Conservation (phyloP, 2,797 vertebrate genomes). For the Geotrypetes seraphini region DNA sequence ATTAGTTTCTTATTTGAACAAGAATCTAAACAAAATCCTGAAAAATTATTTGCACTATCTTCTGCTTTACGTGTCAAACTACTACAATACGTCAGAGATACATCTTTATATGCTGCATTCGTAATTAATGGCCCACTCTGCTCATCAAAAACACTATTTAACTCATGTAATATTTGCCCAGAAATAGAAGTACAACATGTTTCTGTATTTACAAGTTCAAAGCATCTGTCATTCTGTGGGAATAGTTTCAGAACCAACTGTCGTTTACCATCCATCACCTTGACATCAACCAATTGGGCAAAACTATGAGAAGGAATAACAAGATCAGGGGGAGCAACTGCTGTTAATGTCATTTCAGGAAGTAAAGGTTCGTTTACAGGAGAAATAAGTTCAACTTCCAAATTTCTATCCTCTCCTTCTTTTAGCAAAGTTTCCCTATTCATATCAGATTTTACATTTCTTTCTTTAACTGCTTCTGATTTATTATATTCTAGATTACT, state of each 20-base stretch:
- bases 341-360: conserved; percentile 76
- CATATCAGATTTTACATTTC: background rate
- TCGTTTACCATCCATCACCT: conserved; percentile 78
- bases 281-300: conserved; percentile 83
- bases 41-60: conserved; percentile 29
- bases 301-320: conserved; percentile 82
- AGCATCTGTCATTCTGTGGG: too few relatives aligned
- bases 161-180: too few relatives aligned
- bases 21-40: conserved; percentile 20
- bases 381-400: conserved; percentile 66
- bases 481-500: conserved; percentile 14
- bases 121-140: too few relatives aligned
- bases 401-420: conserved; percentile 40
- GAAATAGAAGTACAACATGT: too few relatives aligned
- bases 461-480: conserved; percentile 26
- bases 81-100: too few relatives aligned
- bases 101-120: background rate
- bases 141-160: too few relatives aligned
- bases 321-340: conserved; percentile 78
- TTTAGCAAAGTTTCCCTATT: conserved; percentile 10
- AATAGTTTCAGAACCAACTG: conserved; percentile 78
- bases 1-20: conserved; percentile 8
- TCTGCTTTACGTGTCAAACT: too few relatives aligned
- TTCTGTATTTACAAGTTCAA: too few relatives aligned
- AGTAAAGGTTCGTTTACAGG: conserved; percentile 66